A percentile compares a stretch with the other conserved stretches of the same genome.
phyloP scores from a whole-genome alignment of 2,888 invertebrate species.

The Pollenia angustigena region DNA sequence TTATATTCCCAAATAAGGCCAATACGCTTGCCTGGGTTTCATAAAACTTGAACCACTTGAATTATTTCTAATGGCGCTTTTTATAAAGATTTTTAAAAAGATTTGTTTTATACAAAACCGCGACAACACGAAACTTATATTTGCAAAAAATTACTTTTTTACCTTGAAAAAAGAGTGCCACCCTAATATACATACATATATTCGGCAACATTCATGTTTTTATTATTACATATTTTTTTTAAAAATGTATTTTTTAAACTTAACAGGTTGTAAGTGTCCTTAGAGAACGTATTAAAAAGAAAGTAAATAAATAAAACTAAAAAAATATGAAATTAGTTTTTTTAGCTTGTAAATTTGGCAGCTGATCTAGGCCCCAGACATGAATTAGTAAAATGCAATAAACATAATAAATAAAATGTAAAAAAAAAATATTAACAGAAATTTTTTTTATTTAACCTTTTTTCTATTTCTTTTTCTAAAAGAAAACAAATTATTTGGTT shows the following conservation, averaged over 20 bases:
- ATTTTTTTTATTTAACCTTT: background rate
- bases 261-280: slow-evolving; percentile 45
- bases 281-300: slow-evolving; percentile 46
- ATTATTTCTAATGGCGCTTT: too few species aligned
- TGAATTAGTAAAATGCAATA: slow-evolving; percentile 62
- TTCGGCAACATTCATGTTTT: slow-evolving; percentile 2
- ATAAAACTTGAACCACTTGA: too few species aligned
- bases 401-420: slow-evolving; percentile 45
- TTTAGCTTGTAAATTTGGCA: slow-evolving; percentile 39
- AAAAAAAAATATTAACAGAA: slow-evolving; percentile 7
- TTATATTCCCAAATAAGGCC: too few species aligned
- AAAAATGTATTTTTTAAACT: background rate
- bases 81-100: too few species aligned
- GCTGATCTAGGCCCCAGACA: slow-evolving; percentile 49
- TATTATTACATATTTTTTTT: slow-evolving; percentile 10
- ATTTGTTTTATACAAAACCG: too few species aligned
- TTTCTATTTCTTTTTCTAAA: background rate
- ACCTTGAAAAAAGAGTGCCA: background rate
- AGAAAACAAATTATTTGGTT: too few species aligned
- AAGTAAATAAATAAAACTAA: slow-evolving; percentile 38
- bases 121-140: too few species aligned
- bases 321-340: slow-evolving; percentile 27
- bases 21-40: too few species aligned
- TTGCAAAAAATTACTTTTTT: too few species aligned
- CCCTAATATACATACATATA: background rate